Conservation (phyloP, 2,797 vertebrate genomes). For the Lates japonicus region DNA sequence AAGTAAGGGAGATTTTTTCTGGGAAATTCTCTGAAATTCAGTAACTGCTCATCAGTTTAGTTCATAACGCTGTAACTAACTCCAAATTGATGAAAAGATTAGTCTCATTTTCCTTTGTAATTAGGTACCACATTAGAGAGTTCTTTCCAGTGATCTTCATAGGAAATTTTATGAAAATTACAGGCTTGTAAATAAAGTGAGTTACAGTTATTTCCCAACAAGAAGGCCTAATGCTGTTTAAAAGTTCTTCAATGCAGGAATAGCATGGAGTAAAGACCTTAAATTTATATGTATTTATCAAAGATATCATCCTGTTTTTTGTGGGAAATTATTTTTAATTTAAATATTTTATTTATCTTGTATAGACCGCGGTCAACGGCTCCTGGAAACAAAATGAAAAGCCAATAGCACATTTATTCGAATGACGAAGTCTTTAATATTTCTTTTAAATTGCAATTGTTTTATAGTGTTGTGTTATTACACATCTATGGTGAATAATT, state of each 20-base stretch:
- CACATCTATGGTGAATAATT: background rate
- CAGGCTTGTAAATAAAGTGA: background rate
- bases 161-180: background rate
- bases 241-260: background rate
- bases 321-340: background rate
- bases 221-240: background rate
- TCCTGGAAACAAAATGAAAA: constrained; percentile 57
- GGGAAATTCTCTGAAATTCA: background rate
- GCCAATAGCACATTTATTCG: constrained; percentile 33
- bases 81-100: background rate
- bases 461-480: background rate
- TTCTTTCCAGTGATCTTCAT: background rate
- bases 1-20: background rate
- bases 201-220: background rate
- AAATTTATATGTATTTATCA: background rate
- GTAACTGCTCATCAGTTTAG: background rate
- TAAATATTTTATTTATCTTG: constrained; percentile 16
- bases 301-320: background rate
- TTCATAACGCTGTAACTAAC: background rate
- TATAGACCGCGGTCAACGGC: constrained; percentile 44
- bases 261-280: background rate
- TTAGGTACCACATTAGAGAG: background rate
- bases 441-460: background rate
- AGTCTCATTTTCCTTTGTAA: background rate
- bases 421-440: background rate